Evolutionary conservation across 1,140 invertebrate genomes (phyloP).

Genomic region (Gryllus bimaculatus): DNA sequence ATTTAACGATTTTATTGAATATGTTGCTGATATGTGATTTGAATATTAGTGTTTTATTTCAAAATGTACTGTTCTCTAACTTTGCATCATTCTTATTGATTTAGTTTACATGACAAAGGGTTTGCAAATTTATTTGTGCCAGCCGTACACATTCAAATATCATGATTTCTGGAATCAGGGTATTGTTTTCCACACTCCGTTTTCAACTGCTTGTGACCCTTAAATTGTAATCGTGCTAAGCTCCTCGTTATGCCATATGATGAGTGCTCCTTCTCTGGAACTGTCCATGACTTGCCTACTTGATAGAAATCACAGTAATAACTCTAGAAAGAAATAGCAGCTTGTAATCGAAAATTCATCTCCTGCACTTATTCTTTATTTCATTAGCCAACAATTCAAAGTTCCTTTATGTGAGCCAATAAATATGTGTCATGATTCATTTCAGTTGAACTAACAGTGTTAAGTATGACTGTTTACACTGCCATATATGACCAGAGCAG

Average conservation of each 20-base stretch:
- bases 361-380: background rate
- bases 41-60: too few relatives aligned
- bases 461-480: background rate
- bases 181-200: background rate
- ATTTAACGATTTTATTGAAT: too few relatives aligned
- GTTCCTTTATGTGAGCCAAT: background rate
- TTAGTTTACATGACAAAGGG: too few relatives aligned
- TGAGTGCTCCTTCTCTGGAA: background rate
- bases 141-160: too few relatives aligned
- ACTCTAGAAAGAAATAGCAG: background rate
- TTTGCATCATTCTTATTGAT: too few relatives aligned
- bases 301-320: background rate
- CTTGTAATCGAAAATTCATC: background rate
- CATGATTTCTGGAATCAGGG: background rate
- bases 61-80: too few relatives aligned
- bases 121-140: too few relatives aligned
- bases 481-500: background rate
- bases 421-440: slow-evolving; percentile 5
- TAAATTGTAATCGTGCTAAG: background rate
- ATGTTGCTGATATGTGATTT: too few relatives aligned
- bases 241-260: background rate
- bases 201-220: background rate
- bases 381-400: background rate
- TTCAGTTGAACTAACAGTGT: background rate
- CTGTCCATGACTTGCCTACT: background rate